Evolutionary conservation across 2,113 vertebrate genomes (phyloP).

Genomic region (Pyrgilauda ruficollis): DNA sequence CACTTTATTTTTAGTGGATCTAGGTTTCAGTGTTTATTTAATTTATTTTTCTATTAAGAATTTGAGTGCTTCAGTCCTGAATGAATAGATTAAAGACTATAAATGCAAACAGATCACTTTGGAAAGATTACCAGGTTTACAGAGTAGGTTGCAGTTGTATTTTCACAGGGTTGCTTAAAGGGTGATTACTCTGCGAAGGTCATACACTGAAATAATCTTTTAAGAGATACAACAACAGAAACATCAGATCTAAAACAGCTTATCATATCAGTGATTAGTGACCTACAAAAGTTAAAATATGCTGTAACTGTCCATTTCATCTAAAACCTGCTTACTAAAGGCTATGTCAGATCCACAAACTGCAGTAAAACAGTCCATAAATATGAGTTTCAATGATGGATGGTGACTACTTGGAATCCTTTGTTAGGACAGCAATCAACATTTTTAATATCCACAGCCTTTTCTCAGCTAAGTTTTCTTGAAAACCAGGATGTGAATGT

Average conservation of each 20-base stretch:
- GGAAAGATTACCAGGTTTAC: background rate
- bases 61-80: background rate
- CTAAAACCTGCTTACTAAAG: slow-evolving; percentile 23
- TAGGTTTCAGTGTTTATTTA: background rate
- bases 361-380: background rate
- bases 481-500: background rate
- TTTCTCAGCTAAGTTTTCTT: background rate
- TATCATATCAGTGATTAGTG: background rate
- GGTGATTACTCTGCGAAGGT: background rate
- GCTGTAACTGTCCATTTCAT: background rate
- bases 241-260: background rate
- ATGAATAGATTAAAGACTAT: background rate
- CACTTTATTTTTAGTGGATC: background rate
- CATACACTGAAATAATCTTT: background rate
- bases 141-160: background rate
- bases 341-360: background rate
- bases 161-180: background rate
- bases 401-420: background rate
- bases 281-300: background rate
- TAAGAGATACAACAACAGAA: background rate
- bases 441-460: background rate
- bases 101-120: background rate
- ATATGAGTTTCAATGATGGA: background rate
- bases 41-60: slow-evolving; percentile 6
- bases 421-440: background rate